phyloP scores from a whole-genome alignment of 2,888 invertebrate species.

The Falcaria lacertinaria region DNA sequence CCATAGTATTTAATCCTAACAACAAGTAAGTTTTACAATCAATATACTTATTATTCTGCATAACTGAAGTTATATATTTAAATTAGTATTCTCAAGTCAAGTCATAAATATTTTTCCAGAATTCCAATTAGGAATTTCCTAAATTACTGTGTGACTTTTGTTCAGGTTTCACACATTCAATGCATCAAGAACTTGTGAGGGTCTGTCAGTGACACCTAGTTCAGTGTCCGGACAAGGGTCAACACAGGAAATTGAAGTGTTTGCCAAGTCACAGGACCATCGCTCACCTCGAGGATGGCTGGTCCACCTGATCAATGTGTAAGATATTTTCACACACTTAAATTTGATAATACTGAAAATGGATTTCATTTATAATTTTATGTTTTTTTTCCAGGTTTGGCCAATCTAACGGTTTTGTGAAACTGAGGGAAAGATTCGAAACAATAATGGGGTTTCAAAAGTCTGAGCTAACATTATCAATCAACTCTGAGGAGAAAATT shows the following conservation, averaged over 20 bases:
- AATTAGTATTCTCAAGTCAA: too few species aligned
- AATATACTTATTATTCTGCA: conserved; percentile 2
- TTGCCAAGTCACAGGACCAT: conserved; percentile 87
- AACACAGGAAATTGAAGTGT: conserved; percentile 69
- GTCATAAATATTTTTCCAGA: too few species aligned
- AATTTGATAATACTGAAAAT: background rate
- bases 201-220: conserved; percentile 45
- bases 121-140: too few species aligned
- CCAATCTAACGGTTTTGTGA: conserved; percentile 92
- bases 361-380: background rate
- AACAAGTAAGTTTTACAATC: conserved; percentile 89
- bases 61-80: background rate
- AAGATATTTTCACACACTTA: conserved; percentile 24
- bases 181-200: conserved; percentile 86
- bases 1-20: conserved; percentile 96
- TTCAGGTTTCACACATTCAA: conserved; percentile 92
- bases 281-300: conserved; percentile 96
- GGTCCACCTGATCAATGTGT: conserved; percentile 95
- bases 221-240: conserved; percentile 72
- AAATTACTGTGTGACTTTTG: too few species aligned
- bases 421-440: conserved; percentile 90
- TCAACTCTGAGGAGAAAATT: conserved; percentile 63
- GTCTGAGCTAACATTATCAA: conserved; percentile 60
- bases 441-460: conserved; percentile 82
- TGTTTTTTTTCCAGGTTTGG: conserved; percentile 84